Evolutionary conservation across 2,797 vertebrate species (phyloP), one percentile per base, ranked within the genome.

Genomic region (Poecilia gillii): DNA sequence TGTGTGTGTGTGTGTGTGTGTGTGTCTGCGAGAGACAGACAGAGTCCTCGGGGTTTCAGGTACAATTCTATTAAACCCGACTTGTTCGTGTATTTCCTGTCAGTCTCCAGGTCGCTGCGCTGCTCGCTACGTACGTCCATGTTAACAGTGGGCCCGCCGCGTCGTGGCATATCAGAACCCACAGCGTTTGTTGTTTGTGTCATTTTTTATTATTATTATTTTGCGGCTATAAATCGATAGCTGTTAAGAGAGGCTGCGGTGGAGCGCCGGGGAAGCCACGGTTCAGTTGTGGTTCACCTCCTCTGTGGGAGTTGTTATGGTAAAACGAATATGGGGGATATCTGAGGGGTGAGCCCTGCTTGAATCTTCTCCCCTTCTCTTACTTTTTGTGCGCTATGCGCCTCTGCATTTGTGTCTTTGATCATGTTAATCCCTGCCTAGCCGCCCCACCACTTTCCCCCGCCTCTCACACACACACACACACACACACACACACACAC

Each of bases 341-440:
- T n/a, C 39, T 53, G n/a, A 3, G 51, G 81, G n/a, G 71, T 74
- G 79, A 72, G 85, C 82, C 53, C 90, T 84, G 87, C 86, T 47
- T 87, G 83, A 80, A 82, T 92, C 87, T 86, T 83, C 80, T 88
- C 87, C 78, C 79, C 86, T 91, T 92, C 88, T 90, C 87, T 92
- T 91, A 90, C 82, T 92, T 90, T 90, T 84, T 85, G 49, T 47
- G 46, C 4, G 20, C 90, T 78, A 87, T 93, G 85, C 90, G 89
- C 88, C 86, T 90, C 87, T 87, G 88, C 86, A 89, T 92, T 90
- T 89, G 87, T 85, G 88, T 92, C 94, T 95, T 95, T 95, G 94
- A 94, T 95, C 93, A 94, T 76, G 85, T 91, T 95, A 94, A 95
- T 95, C 94, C 94, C 89, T 92, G 88, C 85, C 89, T 84, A 81